phyloP scores from a whole-genome alignment of 1,140 invertebrate species.

The Lasioglossum albipes region DNA sequence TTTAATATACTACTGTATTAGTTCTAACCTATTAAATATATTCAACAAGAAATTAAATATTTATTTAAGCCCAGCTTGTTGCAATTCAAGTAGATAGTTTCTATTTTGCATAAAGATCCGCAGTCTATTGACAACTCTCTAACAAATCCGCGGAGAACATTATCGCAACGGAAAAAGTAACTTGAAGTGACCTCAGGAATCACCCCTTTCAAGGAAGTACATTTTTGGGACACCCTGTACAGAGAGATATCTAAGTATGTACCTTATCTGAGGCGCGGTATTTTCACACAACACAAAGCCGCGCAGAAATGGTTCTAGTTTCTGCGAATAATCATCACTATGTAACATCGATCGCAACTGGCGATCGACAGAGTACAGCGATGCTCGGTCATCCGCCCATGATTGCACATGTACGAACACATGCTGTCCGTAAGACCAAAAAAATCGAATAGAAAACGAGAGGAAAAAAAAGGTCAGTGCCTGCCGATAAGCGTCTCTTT shows the following conservation, averaged over 20 bases:
- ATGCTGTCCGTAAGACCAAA: not conserved
- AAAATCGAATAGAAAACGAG: not conserved
- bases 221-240: too few relatives aligned
- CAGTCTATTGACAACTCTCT: too few relatives aligned
- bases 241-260: not conserved
- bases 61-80: too few relatives aligned
- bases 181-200: too few relatives aligned
- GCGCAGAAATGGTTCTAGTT: not conserved
- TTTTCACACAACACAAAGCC: not conserved
- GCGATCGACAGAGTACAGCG: not conserved
- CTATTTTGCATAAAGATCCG: too few relatives aligned
- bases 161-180: too few relatives aligned
- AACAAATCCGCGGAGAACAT: too few relatives aligned
- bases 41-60: too few relatives aligned
- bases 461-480: slow-evolving; percentile 2
- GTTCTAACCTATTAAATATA: too few relatives aligned
- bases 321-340: not conserved
- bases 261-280: not conserved
- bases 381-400: not conserved
- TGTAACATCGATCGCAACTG: not conserved
- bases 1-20: too few relatives aligned
- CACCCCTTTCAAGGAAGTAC: too few relatives aligned
- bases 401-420: not conserved
- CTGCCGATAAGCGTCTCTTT: slow-evolving; percentile 27
- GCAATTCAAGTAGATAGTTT: too few relatives aligned